Conservation (phyloP, 2,888 invertebrate genomes). For the Carterocephalus palaemon region DNA sequence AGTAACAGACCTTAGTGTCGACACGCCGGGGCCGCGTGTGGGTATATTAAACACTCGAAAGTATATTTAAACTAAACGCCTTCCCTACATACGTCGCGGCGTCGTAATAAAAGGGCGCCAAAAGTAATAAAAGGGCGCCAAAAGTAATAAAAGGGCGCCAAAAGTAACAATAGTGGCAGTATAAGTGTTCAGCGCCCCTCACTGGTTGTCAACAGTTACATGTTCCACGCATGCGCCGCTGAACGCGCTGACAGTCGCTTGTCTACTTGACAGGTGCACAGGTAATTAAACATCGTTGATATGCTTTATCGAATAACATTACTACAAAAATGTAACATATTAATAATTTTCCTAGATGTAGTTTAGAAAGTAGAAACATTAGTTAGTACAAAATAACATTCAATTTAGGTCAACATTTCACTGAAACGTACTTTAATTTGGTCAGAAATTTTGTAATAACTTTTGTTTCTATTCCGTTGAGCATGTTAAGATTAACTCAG, state of each 20-base stretch:
- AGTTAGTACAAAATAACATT: too few species aligned
- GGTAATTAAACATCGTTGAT: background rate
- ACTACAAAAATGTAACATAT: background rate
- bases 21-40: conserved; percentile 34
- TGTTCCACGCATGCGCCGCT: background rate
- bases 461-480: too few species aligned
- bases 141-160: conserved; percentile 26
- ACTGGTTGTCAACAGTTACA: background rate
- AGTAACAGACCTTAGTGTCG: conserved; percentile 8
- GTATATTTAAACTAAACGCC: too few species aligned
- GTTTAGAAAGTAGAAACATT: background rate
- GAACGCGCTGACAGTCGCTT: background rate
- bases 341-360: background rate
- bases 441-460: too few species aligned
- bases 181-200: conserved; percentile 5
- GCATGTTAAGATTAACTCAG: too few species aligned
- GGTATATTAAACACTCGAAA: too few species aligned
- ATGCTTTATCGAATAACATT: too few species aligned
- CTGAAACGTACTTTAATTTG: too few species aligned
- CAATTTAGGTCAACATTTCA: too few species aligned
- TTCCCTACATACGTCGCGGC: too few species aligned
- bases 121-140: too few species aligned
- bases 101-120: too few species aligned
- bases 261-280: background rate
- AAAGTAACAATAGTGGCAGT: conserved; percentile 9